Evolutionary conservation across 2,797 vertebrate genomes (phyloP).

Genomic region (Sciurus carolinensis): DNA sequence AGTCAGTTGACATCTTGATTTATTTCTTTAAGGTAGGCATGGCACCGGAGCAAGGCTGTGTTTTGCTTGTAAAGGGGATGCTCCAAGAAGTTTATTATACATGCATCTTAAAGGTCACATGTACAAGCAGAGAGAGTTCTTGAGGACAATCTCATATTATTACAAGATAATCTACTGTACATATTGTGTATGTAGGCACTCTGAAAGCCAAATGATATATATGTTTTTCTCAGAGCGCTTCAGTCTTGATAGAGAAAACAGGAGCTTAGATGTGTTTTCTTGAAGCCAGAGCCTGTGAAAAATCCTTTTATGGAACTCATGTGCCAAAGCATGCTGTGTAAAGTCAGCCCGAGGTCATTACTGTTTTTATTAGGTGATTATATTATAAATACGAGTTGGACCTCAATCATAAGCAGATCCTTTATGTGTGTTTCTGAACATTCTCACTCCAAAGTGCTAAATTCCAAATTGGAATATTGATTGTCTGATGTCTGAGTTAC

Average conservation of each 20-base stretch:
- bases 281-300: slow-evolving; percentile 65
- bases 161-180: slow-evolving; percentile 67
- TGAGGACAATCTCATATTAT: slow-evolving; percentile 45
- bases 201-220: slow-evolving; percentile 49
- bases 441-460: slow-evolving; percentile 71
- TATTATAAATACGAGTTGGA: slow-evolving; percentile 69
- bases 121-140: slow-evolving; percentile 65
- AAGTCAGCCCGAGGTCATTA: slow-evolving; percentile 73
- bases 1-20: slow-evolving; percentile 82
- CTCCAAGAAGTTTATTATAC: slow-evolving; percentile 63
- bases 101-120: slow-evolving; percentile 80
- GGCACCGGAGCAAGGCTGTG: slow-evolving; percentile 77
- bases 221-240: slow-evolving; percentile 32
- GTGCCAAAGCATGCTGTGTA: neutral
- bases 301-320: slow-evolving; percentile 69
- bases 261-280: slow-evolving; percentile 68
- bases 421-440: slow-evolving; percentile 68
- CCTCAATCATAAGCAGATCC: slow-evolving; percentile 60
- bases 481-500: slow-evolving; percentile 69
- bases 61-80: slow-evolving; percentile 71
- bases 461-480: slow-evolving; percentile 75
- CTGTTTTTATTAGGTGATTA: slow-evolving; percentile 73
- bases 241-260: slow-evolving; percentile 47
- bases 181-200: neutral
- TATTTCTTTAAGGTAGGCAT: slow-evolving; percentile 83